Base-by-base conservation (phyloP, 2,888 invertebrate species). In the Lepidocyrtoides sp. region DNA sequence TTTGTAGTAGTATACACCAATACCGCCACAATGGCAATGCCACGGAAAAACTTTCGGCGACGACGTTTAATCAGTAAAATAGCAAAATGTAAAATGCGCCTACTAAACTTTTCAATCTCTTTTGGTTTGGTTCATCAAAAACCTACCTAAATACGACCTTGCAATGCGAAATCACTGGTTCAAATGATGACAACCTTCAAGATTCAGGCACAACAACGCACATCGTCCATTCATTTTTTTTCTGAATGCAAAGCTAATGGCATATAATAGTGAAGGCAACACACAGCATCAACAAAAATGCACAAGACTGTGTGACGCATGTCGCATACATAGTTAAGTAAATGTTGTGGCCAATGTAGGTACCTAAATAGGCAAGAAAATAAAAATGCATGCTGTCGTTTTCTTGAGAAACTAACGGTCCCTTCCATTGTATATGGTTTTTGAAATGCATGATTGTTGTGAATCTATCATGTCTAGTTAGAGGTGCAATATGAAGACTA, bases 151-250 rank as follows among this genome's bases (percentile, higher is more conserved):
- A 29, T 54, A 54, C 14, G 32, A 29, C 54, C 54, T 54, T 79
- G 48, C n/a, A 77, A 17, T 29, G 17, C 29, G 20, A 63, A 63
- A 77, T 20, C 63, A 41, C 57, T 63, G 14, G 63, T 63, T 57
- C 60, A 66, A 69, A 79, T 32, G 63, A 77, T 63, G 77, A 32
- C 79, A 87, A 26, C 87, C 87, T 79, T 87, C 63, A 36, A 79
- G 79, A 48, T 87, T 87, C 79, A 87, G 77, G 63, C 77, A 51
- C 63, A 87, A 60, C 41, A 86, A 86, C 57, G 54, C 29, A 75
- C 26, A 14, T 29, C n/a, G 63, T 77, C 48, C 60, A 79, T 87
- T 87, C 86, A 75, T 75, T 84, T 51, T 48, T n/a, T n/a, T 26
- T 60, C 32, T 44, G 51, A 48, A 77, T 26, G 29, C 51, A 79